A percentile compares a stretch with the other conserved stretches of the same genome.
phyloP scores from a whole-genome alignment of 2,797 vertebrate genomes.

The Coccyzus lansbergi region DNA sequence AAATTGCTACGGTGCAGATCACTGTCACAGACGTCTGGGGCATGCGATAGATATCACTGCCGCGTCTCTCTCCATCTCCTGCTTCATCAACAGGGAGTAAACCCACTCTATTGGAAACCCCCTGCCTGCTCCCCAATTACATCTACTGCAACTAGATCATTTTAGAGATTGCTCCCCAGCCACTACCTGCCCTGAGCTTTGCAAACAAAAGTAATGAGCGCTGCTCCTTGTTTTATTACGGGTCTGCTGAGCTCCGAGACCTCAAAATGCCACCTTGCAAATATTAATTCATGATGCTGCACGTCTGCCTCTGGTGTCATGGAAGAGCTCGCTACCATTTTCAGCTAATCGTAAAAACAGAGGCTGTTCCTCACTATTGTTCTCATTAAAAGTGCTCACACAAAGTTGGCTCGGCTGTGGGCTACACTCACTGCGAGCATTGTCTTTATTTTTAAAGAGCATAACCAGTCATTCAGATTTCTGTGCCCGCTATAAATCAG shows the following conservation, averaged over 20 bases:
- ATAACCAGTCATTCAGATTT: neutral
- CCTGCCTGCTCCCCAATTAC: neutral
- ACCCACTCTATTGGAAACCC: neutral
- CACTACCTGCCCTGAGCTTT: neutral
- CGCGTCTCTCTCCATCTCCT: neutral
- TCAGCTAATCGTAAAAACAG: slow-evolving; percentile 37
- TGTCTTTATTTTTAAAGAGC: slow-evolving; percentile 31
- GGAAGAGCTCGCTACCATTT: neutral
- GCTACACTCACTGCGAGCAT: neutral
- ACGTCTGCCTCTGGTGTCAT: neutral
- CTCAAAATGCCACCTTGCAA: slow-evolving; percentile 48
- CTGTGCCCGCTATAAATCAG: slow-evolving; percentile 17
- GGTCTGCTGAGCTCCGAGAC: slow-evolving; percentile 41
- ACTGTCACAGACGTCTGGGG: slow-evolving; percentile 43
- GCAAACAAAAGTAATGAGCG: slow-evolving; percentile 42
- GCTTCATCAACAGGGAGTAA: neutral
- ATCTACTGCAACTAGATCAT: neutral
- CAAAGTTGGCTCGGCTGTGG: neutral
- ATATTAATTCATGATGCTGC: slow-evolving; percentile 51
- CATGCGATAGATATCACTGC: slow-evolving; percentile 14
- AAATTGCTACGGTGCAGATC: neutral
- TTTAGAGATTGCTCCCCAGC: slow-evolving; percentile 40
- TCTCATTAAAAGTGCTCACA: neutral
- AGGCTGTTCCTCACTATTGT: slow-evolving; percentile 15
- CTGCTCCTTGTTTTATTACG: slow-evolving; percentile 6